Evolutionary conservation across 2,888 invertebrate species (phyloP), one percentile per base, ranked within the genome.

Genomic region (Eumerus sabulonum): DNA sequence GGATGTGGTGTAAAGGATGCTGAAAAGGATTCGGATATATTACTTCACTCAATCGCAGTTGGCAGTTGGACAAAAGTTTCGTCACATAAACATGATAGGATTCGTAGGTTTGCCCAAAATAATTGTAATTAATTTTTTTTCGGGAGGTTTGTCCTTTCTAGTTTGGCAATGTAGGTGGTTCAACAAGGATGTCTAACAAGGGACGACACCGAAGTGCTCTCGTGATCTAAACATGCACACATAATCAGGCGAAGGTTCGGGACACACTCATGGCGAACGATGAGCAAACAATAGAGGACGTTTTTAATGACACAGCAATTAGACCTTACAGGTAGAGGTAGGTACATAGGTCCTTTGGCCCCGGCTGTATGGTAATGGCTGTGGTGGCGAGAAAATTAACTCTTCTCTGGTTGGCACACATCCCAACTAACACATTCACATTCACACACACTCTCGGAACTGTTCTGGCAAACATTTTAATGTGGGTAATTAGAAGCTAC

Each of bases 361-460:
- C n/a, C n/a, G n/a, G n/a, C n/a, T n/a, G n/a, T 74, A 79, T 74
- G 68, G 60, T 79, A 79, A 79, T 79, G 74, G 68, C 64, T 79
- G 68, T 54, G 73, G 79, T 79, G 56, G 60, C 68, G 59, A 53
- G 60, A 59, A 68, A 79, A 71, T 74, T 35, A 70, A 79, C 79
- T 70, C 79, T 59, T 64, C 68, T 68, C 63, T 53, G 50, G 47
- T 68, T 79, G 79, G 79, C 79, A 74, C 54, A 74, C 74, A 74
- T 74, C 63, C 79, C 68, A 68, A 48, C 17, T 16, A 12, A 62
- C 40, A 48, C 16, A 44, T 57, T 18, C 44, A 27, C 27, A 27
- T 27, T 4, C 27, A 27, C 27, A 27, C 27, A 27, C 27, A 27
- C 27, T 4, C 27, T 27, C 27, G 7, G 27, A 27, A 7, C 2